Evolutionary conservation across 2,113 vertebrate species (phyloP), one percentile per base, ranked within the genome.

Genomic region (Nansenia antarctica): DNA sequence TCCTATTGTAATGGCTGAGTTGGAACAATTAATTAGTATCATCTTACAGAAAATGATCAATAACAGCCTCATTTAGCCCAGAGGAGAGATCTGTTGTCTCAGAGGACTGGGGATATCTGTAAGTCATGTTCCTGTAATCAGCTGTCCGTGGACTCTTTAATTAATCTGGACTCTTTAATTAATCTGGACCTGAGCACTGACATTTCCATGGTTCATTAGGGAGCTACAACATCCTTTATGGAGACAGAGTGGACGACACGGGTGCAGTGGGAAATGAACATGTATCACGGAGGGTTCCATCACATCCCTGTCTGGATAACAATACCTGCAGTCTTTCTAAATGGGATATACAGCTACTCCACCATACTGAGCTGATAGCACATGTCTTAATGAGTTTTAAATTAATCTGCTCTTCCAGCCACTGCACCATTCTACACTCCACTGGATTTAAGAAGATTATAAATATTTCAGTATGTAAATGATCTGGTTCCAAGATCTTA

Each of bases 91-190:
- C 57, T 42, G 18, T 81, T 60, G 59, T 86, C 82, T 79, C 61
- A 58, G 34, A 76, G 66, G 75, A 65, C 37, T 69, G 75, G n/a
- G 37, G 45, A 79, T 85, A 82, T 86, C 86, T 83, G 78, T 63
- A 65, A 81, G 77, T 83, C 75, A 82, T 84, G 82, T 81, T 79
- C 78, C 81, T 78, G 76, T 88, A 90, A 90, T 90, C 85, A 85
- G 64, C 77, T 62, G 26, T 87, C 79, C 53, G 31, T 34, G 47
- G 66, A 68, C 81, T 80, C 72, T 78, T 88, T 79, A 85, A 85
- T 90, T 86, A 84, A 83, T 81, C 69, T 71, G 37, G 74, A 86
- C 75, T 80, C 72, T 78, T 88, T 79, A 85, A 85, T 90, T 86
- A 84, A 83, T 81, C 69, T 71, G 37, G 74, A 86, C 75, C 76